Base-by-base conservation (phyloP, 37 sponge, comb jelly and placozoan genomes). In the Hexactinellida sp. region DNA sequence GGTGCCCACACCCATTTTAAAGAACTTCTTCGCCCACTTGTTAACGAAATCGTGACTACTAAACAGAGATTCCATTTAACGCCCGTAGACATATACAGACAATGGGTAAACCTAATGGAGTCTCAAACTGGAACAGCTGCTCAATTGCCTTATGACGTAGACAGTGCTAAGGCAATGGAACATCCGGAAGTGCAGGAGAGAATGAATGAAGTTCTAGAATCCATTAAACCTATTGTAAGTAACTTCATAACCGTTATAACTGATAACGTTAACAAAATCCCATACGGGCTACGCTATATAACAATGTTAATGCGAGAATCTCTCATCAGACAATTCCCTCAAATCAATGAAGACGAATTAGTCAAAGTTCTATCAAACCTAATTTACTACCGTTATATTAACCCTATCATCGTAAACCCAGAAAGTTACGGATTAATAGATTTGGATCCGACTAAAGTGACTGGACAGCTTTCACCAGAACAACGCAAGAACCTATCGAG, bases 321-420 rank as follows among this genome's bases (percentile, higher is more conserved):
- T 0, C 92, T 99, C 0, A 88, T 91, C 1, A 76, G 82, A 16
- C 96, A 96, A 82, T 99, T 99, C 87, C 99, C 99, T 55, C 92
- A 93, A 36, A 90, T 91, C 16, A 85, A 89, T 28, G 94, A 95
- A 36, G 99, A 98, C 36, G 99, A 98, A 37, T 86, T 98, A 34
- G 55, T 98, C 47, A 98, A 98, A 85, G 30, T n/a, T 28, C 76
- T 95, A 54, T 96, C 97, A 0, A 95, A 99, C 87, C 89, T 99
- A 35, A 25, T 99, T 28, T 96, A 94, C 90, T 99, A 94, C 39
- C 93, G 99, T 24, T 99, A 96, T 90, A 99, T 99, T 94, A 95
- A 99, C 86, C 99, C 99, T 0, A 95, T 95, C 54, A 93, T 99
- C 38, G 95, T 96, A 1, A 97, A 97, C 38, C 99, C 99, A 0